Evolutionary conservation across 1,140 invertebrate species (phyloP).

Genomic region (Homalodisca vitripennis): DNA sequence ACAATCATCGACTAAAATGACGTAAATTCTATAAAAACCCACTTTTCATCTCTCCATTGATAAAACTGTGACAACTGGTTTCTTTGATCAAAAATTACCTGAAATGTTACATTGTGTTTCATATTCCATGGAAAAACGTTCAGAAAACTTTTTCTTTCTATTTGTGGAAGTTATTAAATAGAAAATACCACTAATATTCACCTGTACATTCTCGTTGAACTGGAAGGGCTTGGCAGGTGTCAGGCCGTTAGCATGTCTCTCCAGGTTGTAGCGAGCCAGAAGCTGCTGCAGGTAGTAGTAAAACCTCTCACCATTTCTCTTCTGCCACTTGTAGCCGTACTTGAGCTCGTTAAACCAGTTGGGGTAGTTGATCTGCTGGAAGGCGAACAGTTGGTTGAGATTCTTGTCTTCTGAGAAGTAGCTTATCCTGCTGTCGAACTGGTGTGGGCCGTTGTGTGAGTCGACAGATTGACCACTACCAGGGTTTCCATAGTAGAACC

Average conservation of each 20-base stretch:
- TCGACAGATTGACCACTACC: background rate
- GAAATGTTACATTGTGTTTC: no score
- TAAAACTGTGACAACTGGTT: no score
- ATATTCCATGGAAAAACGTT: no score
- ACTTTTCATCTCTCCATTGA: no score
- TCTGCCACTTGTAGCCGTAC: constrained; percentile 44
- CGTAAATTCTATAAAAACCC: no score
- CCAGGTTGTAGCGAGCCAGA: constrained; percentile 62
- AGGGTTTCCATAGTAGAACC: background rate
- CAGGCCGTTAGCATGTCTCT: constrained; percentile 61
- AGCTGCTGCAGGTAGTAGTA: constrained; percentile 60
- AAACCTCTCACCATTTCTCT: constrained; percentile 59
- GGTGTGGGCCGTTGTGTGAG: background rate
- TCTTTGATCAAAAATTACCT: no score
- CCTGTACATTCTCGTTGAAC: constrained; percentile 49
- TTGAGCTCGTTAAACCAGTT: constrained; percentile 58
- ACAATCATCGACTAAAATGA: no score
- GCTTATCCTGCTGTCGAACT: no score
- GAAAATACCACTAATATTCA: no score
- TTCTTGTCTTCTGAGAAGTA: constrained; percentile 75
- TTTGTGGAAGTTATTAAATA: no score
- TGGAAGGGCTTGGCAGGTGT: constrained; percentile 58
- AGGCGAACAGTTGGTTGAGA: constrained; percentile 8
- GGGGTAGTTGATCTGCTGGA: constrained; percentile 62
- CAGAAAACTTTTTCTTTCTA: no score